These are phyloP conservation scores for Hestina assimilis DNA, from an alignment of 1,140 invertebrate species.

Conservation along the genomic window DNA sequence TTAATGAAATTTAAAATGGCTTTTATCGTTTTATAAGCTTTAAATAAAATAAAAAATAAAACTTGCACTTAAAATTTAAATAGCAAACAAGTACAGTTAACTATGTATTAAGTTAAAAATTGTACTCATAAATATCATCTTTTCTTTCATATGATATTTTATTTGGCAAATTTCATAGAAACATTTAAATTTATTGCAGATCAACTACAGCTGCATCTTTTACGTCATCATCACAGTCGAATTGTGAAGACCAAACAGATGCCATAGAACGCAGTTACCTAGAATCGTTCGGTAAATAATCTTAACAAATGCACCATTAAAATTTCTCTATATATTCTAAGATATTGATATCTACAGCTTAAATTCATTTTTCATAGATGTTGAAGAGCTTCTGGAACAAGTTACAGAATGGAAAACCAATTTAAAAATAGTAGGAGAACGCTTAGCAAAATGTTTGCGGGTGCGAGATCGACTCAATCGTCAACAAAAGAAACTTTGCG, in stretches of 20 bases:
- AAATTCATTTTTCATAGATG: constrained; percentile 39
- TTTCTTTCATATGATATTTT: too few relatives aligned
- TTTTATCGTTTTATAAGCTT: too few relatives aligned
- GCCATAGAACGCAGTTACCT: constrained; percentile 60
- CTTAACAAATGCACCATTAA: constrained; percentile 1
- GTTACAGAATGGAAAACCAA: constrained; percentile 43
- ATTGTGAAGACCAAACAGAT: constrained; percentile 51
- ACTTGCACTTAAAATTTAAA: neutral
- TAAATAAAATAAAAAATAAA: neutral
- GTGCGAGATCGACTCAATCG: constrained; percentile 52
- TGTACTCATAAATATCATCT: too few relatives aligned
- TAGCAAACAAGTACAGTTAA: neutral
- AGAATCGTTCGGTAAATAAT: constrained; percentile 52
- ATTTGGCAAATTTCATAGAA: too few relatives aligned
- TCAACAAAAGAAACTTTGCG: constrained; percentile 64
- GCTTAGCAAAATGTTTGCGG: constrained; percentile 55
- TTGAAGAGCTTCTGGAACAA: constrained; percentile 49
- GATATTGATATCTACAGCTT: neutral
- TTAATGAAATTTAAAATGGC: too few relatives aligned
- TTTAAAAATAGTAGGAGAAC: constrained; percentile 48
- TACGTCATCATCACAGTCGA: constrained; percentile 57
- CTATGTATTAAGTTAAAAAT: too few relatives aligned
- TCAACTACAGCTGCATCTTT: constrained; percentile 57
- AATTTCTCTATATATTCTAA: constrained; percentile 1
- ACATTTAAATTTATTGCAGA: constrained; percentile 30